Evolutionary conservation across 2,888 invertebrate genomes (phyloP), one percentile per base, ranked within the genome.

Genomic region (Oasisia sp.): DNA sequence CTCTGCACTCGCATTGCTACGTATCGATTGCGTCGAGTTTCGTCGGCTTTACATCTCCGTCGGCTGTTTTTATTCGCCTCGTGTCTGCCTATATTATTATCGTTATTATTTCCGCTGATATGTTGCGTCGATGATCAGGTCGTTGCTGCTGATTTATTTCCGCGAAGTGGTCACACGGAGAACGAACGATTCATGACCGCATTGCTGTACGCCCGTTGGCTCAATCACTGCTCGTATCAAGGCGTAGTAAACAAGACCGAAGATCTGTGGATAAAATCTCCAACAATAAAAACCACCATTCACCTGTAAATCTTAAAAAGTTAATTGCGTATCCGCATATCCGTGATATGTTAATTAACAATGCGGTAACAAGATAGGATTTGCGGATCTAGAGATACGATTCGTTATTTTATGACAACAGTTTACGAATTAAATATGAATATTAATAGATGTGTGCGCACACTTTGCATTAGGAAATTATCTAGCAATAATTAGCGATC

Each of bases 51-150:
- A 74, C 14, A 74, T 74, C 74, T 74, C 3, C 27, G 74, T 74
- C 74, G 14, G 74, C 74, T 74, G 74, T 27, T 74, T 74, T 74
- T 74, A 74, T 74, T 74, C 74, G 74, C n/a, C 27, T 19, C 14
- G 74, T 19, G 27, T 2, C n/a, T 74, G 74, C 74, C 5, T 74
- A 27, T 74, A 74, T 74, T 74, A 56, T 74, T 74, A 74, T 74
- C 74, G n/a, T 74, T 74, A 27, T 74, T 74, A 74, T 74, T 74
- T 74, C n/a, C 74, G 27, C 74, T 74, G 74, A 74, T 74, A 74
- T 74, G 74, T 74, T 74, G 74, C 74, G 74, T 74, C 74, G 74
- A 74, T 74, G 27, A 27, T 7, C 74, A 74, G 4, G 74, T 74
- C 74, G 74, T 27, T 74, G 19, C n/a, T 0, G 27, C 74, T 74